Evolutionary conservation across 2,888 invertebrate genomes (phyloP), one percentile per base, ranked within the genome.

Genomic region (Syrista parreyssii): DNA sequence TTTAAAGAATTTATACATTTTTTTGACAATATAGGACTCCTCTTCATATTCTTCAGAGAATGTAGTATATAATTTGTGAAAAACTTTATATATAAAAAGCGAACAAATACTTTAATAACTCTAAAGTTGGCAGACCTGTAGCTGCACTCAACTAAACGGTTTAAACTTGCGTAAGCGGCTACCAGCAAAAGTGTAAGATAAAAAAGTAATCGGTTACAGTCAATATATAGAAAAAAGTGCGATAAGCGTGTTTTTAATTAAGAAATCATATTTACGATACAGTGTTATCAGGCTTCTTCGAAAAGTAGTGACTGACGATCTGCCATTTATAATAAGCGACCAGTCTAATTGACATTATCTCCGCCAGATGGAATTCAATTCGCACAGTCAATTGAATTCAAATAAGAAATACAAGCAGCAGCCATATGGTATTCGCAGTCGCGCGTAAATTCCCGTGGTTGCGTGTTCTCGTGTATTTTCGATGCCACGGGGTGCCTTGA

Each of bases 401-500:
- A 55, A 55, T 55, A 9, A 23, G 55, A 55, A 55, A 55, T 23
- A 23, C 23, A 55, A 55, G 23, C 6, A 55, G 55, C 55, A 55
- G 23, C 23, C 55, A 55, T 55, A 23, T 55, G 15, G 55, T 55
- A 9, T 9, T 55, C 12, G 71, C 36, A 84, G 83, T 86, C 75
- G 85, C 85, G 75, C 79, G 81, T 80, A 81, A 35, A 79, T 76
- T 80, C 78, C 82, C 76, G 82, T 85, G 81, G 79, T 78, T 75
- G 80, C 40, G 82, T 81, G 33, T 76, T 78, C 80, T 76, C 30
- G 30, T 34, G 74, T 75, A 68, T 71, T 77, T 71, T 75, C 75
- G 55, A 74, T 72, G 82, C 78, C 82, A 80, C 79, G 84, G 82
- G 79, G 77, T 79, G 32, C 75, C 82, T 84, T 86, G 84, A 86